A percentile compares a stretch with the other conserved stretches of the same genome.
Conservation (phyloP, 2,888 invertebrate genomes). For the Fragum whitleyi region DNA sequence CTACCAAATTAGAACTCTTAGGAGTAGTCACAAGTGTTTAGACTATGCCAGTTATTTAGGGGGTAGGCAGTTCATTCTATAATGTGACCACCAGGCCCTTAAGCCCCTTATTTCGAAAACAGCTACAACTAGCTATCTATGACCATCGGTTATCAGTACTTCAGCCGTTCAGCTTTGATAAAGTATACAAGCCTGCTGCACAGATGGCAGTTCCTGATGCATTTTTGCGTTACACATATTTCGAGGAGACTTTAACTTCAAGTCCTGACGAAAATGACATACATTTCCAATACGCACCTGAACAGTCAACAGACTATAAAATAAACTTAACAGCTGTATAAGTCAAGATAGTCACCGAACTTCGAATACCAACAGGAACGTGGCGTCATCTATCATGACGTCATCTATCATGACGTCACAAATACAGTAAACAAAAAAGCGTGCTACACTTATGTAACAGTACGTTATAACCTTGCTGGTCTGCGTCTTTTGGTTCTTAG, state of each 20-base stretch:
- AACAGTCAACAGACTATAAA: slow-evolving; percentile 34
- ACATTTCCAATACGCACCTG: slow-evolving; percentile 40
- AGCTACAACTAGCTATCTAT: slow-evolving; percentile 47
- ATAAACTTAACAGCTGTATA: too few species aligned
- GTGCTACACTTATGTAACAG: too few species aligned
- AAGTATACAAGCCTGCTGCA: slow-evolving; percentile 45
- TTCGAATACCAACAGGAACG: too few species aligned
- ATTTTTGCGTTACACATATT: slow-evolving; percentile 4
- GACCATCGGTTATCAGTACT: slow-evolving; percentile 56
- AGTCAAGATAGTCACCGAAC: too few species aligned
- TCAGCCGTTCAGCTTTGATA: slow-evolving; percentile 52
- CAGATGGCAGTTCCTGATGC: slow-evolving; percentile 38
- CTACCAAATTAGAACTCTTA: slow-evolving; percentile 47
- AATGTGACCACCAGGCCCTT: slow-evolving; percentile 58
- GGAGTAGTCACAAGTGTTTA: slow-evolving; percentile 52
- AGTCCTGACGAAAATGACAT: slow-evolving; percentile 49
- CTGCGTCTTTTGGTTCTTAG: too few species aligned
- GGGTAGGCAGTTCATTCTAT: slow-evolving; percentile 48
- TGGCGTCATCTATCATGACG: too few species aligned
- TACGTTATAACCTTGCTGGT: too few species aligned
- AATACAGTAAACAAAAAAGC: too few species aligned
- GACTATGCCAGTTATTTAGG: slow-evolving; percentile 54
- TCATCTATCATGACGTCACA: too few species aligned
- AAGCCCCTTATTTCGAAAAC: slow-evolving; percentile 37
- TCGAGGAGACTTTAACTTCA: neutral